phyloP scores from a whole-genome alignment of 2,797 vertebrate species.

The Thripadectes ignobilis region DNA sequence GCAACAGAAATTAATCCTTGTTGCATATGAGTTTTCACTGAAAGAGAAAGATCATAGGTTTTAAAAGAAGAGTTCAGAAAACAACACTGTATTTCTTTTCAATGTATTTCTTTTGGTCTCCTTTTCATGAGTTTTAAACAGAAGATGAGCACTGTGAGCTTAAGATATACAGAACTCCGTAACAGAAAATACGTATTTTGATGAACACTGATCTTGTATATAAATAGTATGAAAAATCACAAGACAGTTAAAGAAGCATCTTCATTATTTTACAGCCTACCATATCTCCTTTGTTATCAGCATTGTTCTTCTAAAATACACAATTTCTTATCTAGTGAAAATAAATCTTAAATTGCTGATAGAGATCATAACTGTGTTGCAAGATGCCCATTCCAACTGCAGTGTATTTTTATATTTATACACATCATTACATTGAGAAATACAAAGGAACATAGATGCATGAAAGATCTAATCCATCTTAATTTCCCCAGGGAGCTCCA shows the following conservation, averaged over 20 bases:
- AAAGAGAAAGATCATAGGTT: conserved; percentile 32
- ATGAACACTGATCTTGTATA: not conserved
- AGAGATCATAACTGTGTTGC: not conserved
- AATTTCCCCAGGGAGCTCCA: conserved; percentile 41
- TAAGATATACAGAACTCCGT: not conserved
- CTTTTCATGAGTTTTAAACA: not conserved
- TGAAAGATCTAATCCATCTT: conserved; percentile 46
- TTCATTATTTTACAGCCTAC: not conserved
- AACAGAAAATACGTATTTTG: not conserved
- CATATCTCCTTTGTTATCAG: not conserved
- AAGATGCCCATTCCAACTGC: not conserved
- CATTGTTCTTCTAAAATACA: not conserved
- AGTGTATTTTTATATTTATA: conserved; percentile 21
- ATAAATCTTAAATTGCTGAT: not conserved
- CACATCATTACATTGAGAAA: conserved; percentile 23
- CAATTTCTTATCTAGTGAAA: not conserved
- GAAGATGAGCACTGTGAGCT: not conserved
- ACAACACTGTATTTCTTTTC: not conserved
- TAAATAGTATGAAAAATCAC: not conserved
- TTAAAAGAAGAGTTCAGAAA: not conserved
- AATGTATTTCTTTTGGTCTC: not conserved
- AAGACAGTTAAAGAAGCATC: not conserved
- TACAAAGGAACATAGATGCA: conserved; percentile 1
- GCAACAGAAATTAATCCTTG: conserved; percentile 96
- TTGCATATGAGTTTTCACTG: conserved; percentile 94